Base-by-base conservation (phyloP, 2,888 invertebrate species). In the Luffia ferchaultella region DNA sequence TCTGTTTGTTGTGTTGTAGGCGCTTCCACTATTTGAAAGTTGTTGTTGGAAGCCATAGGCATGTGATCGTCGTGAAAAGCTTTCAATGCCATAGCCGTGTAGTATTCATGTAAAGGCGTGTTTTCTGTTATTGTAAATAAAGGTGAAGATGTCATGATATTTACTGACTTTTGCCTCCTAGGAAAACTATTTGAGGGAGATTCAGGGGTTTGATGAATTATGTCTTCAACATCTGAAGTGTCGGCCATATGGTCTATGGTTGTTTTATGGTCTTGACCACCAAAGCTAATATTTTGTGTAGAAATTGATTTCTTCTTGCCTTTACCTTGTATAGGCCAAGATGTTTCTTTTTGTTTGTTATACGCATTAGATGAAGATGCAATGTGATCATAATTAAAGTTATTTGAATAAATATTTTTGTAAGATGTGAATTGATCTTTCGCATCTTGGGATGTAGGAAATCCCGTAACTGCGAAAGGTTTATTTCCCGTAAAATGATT, bases 241-340 rank as follows among this genome's bases (percentile, higher is more conserved):
- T 74, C 73, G 20, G 65, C 67, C 48, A 77, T 59, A 57, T 80
- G 79, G 56, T 80, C 75, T 7, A 77, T 66, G 3, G 68, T 68
- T 15, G 73, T 73, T 52, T 73, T 65, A 53, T 73, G 74, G 48
- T 76, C 76, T 57, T 73, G 67, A 18, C 73, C 73, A 12, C 77
- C 78, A 59, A 83, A 80, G 51, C 66, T 76, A 43, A 84, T 72
- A 53, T 78, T 82, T 60, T 83, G 83, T 1, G 74, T 75, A 1
- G 83, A 83, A 54, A 79, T 63, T 0, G 84, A 79, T 56, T 82
- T 83, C 59, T 68, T 73, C 5, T 67, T 68, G 54, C 65, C 77
- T 53, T 67, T 68, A 12, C 56, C 58, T 44, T 64, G 63, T 50
- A 54, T 59, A 41, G 60, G 55, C 55, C 60, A 57, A 17, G 57